A percentile compares a stretch with the other conserved stretches of the same genome.
Conservation (phyloP, 2,888 invertebrate species). For the Venustoraphidia nigricollis region DNA sequence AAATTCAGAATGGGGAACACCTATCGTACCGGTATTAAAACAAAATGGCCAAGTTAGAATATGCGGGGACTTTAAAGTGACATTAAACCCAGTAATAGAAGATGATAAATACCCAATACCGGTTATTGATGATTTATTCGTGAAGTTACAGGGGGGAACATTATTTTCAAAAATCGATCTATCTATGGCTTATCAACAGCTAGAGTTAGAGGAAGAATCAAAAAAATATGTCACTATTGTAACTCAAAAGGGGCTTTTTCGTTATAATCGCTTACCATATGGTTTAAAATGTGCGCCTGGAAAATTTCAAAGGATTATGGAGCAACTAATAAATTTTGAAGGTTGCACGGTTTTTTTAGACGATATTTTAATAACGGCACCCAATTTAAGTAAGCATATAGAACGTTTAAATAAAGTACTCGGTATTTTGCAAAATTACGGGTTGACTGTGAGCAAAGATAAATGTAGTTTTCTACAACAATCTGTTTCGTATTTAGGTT, state of each 20-base stretch:
- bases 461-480: too few relatives aligned
- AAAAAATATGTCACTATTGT: conserved; percentile 6
- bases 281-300: conserved; percentile 18
- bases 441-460: too few relatives aligned
- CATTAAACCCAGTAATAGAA: conserved; percentile 6
- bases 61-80: conserved; percentile 19
- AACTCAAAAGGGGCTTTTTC: conserved; percentile 5
- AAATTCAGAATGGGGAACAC: conserved; percentile 18
- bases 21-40: conserved; percentile 18
- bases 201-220: conserved; percentile 4
- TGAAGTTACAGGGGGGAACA: conserved; percentile 12
- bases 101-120: conserved; percentile 7
- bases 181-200: conserved; percentile 6
- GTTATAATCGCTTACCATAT: conserved; percentile 12
- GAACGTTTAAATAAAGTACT: too few relatives aligned
- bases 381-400: conserved; percentile 1
- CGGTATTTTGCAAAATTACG: too few relatives aligned
- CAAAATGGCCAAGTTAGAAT: conserved; percentile 13
- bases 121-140: conserved; percentile 10
- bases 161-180: conserved; percentile 15
- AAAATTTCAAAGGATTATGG: conserved; percentile 18
- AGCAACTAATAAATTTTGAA: conserved; percentile 14
- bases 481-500: too few relatives aligned
- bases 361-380: conserved; percentile 15
- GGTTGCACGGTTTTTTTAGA: conserved; percentile 17